These are phyloP conservation scores for Malurus alboscapulatus DNA, from an alignment of 2,113 vertebrate genomes.

Conservation along the genomic window DNA sequence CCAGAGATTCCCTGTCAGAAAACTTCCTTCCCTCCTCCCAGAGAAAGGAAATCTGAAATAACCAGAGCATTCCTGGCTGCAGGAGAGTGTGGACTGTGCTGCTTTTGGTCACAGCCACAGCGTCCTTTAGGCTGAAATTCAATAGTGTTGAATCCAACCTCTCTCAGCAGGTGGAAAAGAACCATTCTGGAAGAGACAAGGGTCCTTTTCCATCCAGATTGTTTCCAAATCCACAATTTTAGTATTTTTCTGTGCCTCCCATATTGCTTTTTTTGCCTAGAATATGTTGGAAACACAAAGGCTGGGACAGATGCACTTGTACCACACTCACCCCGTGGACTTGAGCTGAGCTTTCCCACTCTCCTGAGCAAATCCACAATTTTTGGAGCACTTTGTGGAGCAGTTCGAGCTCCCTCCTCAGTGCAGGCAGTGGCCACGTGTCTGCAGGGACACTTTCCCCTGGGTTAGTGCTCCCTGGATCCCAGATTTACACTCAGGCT, in stretches of 20 bases:
- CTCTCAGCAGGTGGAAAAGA: not conserved
- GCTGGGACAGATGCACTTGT: not conserved
- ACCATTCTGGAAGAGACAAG: not conserved
- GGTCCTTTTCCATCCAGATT: not conserved
- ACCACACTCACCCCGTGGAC: not conserved
- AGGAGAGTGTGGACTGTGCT: fast-evolving
- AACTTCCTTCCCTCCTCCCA: not conserved
- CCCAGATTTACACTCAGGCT: not conserved
- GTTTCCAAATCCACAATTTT: not conserved
- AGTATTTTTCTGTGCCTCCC: not conserved
- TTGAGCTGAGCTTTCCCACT: not conserved
- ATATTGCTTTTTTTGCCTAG: not conserved
- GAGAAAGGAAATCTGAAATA: not conserved
- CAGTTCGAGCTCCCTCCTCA: not conserved
- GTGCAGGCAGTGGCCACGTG: not conserved
- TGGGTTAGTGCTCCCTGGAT: not conserved
- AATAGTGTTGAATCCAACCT: fast-evolving
- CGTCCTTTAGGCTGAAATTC: not conserved
- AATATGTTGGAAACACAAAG: not conserved
- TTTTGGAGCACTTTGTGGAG: not conserved
- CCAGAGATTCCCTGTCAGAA: not conserved
- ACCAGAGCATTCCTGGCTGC: not conserved
- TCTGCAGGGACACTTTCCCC: not conserved
- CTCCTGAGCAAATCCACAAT: not conserved
- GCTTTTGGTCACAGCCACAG: not conserved